Percentiles rank a stretch among this genome's conserved stretches.
These are phyloP conservation scores for Drosophila eohydei DNA, from an alignment of 2,888 invertebrate species.

Conservation along the genomic window DNA sequence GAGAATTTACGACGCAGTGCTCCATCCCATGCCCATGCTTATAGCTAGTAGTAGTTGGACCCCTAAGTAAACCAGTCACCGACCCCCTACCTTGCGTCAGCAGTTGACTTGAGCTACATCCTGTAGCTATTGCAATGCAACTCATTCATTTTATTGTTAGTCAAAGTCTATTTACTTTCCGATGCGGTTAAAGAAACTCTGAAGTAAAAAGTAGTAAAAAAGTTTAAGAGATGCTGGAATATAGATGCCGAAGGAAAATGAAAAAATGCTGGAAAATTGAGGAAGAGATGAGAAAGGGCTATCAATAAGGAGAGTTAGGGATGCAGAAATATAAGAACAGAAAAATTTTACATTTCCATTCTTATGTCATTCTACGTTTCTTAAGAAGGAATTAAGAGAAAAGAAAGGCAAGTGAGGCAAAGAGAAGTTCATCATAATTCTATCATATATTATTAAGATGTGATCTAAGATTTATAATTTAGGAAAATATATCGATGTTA, in stretches of 20 bases:
- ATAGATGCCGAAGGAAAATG: neutral
- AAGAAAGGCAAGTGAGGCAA: no score
- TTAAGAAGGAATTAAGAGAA: neutral
- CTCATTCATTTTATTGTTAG: slow-evolving; percentile 13
- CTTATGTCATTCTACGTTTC: neutral
- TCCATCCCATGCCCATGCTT: neutral
- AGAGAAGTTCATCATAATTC: no score
- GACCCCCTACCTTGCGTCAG: neutral
- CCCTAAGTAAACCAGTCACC: neutral
- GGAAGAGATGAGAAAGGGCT: neutral
- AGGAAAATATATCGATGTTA: no score
- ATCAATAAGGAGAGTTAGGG: neutral
- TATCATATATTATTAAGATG: no score
- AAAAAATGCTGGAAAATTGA: neutral
- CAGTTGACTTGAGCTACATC: slow-evolving; percentile 54
- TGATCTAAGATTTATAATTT: no score
- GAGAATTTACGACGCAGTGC: slow-evolving; percentile 71
- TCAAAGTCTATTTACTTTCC: slow-evolving; percentile 12
- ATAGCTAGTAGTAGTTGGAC: neutral
- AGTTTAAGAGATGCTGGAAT: neutral
- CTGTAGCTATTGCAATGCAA: slow-evolving; percentile 46
- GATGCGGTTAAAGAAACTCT: neutral
- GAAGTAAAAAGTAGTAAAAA: neutral
- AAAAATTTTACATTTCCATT: neutral
- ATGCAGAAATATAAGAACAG: neutral